Conservation (phyloP, 2,888 invertebrate species). For the Diabrotica balteata region DNA sequence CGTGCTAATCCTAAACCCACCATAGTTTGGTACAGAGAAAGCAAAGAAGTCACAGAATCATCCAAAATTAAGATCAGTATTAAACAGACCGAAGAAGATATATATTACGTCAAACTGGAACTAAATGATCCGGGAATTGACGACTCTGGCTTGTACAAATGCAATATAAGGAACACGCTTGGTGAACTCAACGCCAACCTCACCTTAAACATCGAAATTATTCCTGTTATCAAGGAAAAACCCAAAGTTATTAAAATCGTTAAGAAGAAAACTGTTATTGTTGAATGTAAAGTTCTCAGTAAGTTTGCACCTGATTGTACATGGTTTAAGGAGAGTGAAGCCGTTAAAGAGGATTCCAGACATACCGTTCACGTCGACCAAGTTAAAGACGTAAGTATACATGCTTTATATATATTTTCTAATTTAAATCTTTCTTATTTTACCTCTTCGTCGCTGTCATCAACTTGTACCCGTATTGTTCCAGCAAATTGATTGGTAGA, state of each 20-base stretch:
- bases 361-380: constrained; percentile 81
- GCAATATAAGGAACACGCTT: constrained; percentile 93
- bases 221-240: constrained; percentile 92
- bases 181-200: constrained; percentile 98
- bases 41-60: constrained; percentile 79
- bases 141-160: constrained; percentile 98
- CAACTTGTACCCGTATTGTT: too few species aligned
- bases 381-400: constrained; percentile 72
- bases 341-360: constrained; percentile 78
- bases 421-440: too few species aligned
- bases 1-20: constrained; percentile 80
- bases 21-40: constrained; percentile 84
- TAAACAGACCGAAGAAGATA: constrained; percentile 75
- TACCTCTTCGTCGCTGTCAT: too few species aligned
- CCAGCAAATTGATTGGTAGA: too few species aligned
- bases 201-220: constrained; percentile 97
- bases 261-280: constrained; percentile 90
- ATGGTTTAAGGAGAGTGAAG: constrained; percentile 89
- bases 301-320: constrained; percentile 92
- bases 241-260: constrained; percentile 90
- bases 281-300: constrained; percentile 92
- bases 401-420: not conserved
- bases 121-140: constrained; percentile 89
- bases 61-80: constrained; percentile 81
- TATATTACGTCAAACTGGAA: constrained; percentile 87